Conservation (phyloP, 2,797 vertebrate genomes). For the Tauraco hartlaubi region DNA sequence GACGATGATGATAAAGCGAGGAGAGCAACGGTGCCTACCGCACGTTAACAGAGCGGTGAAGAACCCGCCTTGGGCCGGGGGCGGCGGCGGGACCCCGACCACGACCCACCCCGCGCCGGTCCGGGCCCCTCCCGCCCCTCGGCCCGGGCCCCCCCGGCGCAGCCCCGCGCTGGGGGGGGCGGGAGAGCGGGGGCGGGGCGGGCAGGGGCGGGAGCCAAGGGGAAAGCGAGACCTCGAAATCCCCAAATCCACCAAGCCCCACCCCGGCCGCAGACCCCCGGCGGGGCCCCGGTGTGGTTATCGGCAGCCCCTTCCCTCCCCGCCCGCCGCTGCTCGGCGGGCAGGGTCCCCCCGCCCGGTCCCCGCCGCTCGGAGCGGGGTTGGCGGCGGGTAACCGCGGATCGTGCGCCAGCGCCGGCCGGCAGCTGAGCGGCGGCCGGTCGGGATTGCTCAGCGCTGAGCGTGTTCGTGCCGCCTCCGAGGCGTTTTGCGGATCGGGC, state of each 20-base stretch:
- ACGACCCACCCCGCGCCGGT: neutral
- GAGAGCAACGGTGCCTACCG: rapidly evolving
- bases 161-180: neutral
- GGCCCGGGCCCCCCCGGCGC: neutral
- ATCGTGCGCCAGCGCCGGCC: neutral
- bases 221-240: rapidly evolving
- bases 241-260: rapidly evolving
- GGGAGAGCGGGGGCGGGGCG: neutral
- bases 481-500: neutral
- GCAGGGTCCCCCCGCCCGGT: neutral
- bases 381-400: neutral
- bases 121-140: no score
- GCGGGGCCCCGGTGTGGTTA: neutral
- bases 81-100: no score
- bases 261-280: no score
- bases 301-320: neutral
- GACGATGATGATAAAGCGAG: neutral
- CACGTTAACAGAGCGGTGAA: rapidly evolving
- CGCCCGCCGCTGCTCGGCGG: neutral
- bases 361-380: neutral
- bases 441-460: neutral
- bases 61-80: rapidly evolving
- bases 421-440: neutral
- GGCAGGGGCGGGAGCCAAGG: neutral
- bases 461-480: neutral